These are phyloP conservation scores for Crotalus horridus DNA, from an alignment of 2,113 vertebrate genomes.

Conservation along the genomic window DNA sequence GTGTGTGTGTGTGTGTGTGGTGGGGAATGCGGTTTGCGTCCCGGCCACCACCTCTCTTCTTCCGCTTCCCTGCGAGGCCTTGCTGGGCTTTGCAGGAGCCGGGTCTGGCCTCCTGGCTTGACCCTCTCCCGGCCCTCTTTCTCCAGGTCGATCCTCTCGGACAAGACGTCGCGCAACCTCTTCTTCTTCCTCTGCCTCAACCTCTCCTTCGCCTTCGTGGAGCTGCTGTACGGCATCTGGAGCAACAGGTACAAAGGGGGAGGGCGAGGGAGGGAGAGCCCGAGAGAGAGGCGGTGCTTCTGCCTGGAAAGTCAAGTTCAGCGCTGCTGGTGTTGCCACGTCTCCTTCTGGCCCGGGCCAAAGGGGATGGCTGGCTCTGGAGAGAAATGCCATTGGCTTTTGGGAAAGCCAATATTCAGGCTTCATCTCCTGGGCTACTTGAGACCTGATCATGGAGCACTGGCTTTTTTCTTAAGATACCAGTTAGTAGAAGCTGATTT, in stretches of 20 bases:
- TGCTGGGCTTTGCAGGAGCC: neutral
- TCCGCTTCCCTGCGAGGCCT: neutral
- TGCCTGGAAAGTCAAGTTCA: neutral
- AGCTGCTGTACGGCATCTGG: conserved; percentile 92
- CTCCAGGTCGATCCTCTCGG: conserved; percentile 87
- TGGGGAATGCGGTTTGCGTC: neutral
- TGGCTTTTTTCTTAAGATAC: neutral
- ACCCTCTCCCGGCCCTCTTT: neutral
- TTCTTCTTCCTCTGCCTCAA: conserved; percentile 95
- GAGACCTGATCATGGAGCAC: neutral
- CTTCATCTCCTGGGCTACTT: neutral
- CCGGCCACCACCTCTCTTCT: too few relatives aligned
- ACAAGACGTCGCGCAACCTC: conserved; percentile 92
- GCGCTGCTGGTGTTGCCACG: conserved; percentile 28
- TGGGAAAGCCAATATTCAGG: neutral
- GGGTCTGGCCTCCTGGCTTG: neutral
- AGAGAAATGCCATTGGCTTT: neutral
- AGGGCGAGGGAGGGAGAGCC: neutral
- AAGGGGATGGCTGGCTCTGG: neutral
- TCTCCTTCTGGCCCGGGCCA: neutral
- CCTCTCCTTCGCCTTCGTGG: conserved; percentile 95
- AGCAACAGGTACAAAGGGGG: conserved; percentile 87
- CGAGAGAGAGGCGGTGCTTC: neutral
- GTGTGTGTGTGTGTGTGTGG: too few relatives aligned
- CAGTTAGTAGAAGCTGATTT: neutral